A percentile compares a stretch with the other conserved stretches of the same genome.
phyloP scores from a whole-genome alignment of 2,113 vertebrate genomes.

The Drymodes brunneopygia region DNA sequence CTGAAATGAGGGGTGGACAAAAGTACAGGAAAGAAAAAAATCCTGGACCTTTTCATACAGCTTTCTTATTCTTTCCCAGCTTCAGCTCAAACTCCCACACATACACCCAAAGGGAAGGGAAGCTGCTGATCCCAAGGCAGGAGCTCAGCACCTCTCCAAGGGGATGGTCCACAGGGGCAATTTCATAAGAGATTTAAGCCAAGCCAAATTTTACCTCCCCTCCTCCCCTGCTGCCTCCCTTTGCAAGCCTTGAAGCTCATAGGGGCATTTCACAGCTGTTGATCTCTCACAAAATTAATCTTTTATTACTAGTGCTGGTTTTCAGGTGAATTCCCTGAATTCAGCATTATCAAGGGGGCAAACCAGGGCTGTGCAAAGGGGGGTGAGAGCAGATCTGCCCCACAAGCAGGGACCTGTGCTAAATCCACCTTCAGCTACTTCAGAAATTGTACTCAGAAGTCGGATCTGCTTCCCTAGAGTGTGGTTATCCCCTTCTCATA shows the following conservation, averaged over 20 bases:
- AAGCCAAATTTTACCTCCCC: neutral
- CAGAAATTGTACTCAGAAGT: neutral
- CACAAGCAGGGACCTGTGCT: rapidly evolving
- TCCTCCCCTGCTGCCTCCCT: neutral
- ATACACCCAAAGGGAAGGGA: neutral
- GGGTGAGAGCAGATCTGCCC: rapidly evolving
- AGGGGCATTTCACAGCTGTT: neutral
- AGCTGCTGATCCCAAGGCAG: neutral
- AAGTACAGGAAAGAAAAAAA: neutral
- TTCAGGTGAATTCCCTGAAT: neutral
- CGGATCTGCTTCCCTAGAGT: neutral
- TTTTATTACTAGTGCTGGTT: neutral
- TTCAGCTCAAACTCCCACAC: neutral
- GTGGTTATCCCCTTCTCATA: neutral
- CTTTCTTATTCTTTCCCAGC: neutral
- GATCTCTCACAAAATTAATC: neutral
- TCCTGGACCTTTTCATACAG: neutral
- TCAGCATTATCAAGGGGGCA: rapidly evolving
- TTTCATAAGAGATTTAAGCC: neutral
- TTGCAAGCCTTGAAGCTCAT: neutral
- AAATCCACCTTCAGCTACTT: neutral
- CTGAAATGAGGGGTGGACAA: neutral
- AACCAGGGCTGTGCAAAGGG: neutral
- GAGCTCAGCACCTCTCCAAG: neutral
- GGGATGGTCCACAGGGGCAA: neutral